Evolutionary conservation across 1,140 invertebrate species (phyloP).

Genomic region (Pseudobourletiella spinata): DNA sequence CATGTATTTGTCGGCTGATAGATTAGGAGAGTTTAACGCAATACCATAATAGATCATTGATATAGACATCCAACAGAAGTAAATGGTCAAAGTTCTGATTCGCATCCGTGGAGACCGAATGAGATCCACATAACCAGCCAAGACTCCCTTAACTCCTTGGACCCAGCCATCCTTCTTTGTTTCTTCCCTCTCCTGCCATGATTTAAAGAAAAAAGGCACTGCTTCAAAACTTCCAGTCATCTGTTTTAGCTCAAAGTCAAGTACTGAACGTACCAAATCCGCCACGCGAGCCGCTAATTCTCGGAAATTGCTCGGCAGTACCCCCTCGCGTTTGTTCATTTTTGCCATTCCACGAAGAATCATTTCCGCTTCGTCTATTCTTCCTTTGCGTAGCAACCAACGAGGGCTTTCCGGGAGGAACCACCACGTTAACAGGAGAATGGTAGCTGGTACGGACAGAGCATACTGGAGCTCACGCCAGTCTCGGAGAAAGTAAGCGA

Average conservation of each 20-base stretch:
- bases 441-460: conserved; percentile 18
- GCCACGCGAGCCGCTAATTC: conserved; percentile 16
- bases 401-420: conserved; percentile 26
- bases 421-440: conserved; percentile 27
- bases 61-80: conserved; percentile 33
- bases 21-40: conserved; percentile 35
- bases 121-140: conserved; percentile 23
- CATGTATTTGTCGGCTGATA: conserved; percentile 31
- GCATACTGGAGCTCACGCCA: conserved; percentile 42
- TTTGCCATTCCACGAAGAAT: conserved; percentile 28
- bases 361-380: conserved; percentile 29
- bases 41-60: conserved; percentile 36
- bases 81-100: conserved; percentile 24
- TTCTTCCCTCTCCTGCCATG: conserved; percentile 24
- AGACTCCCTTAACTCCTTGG: neutral
- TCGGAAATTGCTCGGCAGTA: conserved; percentile 22
- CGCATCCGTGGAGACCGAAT: conserved; percentile 22
- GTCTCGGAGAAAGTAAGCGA: conserved; percentile 42
- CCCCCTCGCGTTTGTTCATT: conserved; percentile 8
- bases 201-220: neutral
- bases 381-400: conserved; percentile 36
- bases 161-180: neutral
- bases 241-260: too few relatives aligned
- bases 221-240: too few relatives aligned
- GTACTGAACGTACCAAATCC: conserved; percentile 8